Evolutionary conservation across 2,113 vertebrate species (phyloP).

Genomic region (Sigmodon hispidus): DNA sequence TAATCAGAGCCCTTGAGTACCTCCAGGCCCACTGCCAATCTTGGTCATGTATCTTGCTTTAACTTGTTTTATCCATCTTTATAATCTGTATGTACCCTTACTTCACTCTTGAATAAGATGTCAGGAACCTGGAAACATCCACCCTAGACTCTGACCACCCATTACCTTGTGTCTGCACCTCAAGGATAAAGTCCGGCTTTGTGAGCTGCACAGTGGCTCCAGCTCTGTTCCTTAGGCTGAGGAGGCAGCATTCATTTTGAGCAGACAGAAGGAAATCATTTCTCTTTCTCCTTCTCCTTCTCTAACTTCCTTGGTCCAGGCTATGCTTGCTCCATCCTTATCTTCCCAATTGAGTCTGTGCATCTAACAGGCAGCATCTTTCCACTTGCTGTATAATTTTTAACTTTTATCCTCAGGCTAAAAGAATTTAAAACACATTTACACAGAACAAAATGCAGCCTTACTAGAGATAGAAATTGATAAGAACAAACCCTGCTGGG

Average conservation of each 20-base stretch:
- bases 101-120: not conserved
- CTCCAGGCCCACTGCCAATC: not conserved
- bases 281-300: not conserved
- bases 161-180: not conserved
- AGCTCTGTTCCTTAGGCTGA: not conserved
- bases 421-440: slow-evolving; percentile 49
- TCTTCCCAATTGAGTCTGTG: not conserved
- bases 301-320: not conserved
- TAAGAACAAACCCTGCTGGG: slow-evolving; percentile 61
- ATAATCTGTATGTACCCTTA: not conserved
- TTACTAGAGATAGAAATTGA: slow-evolving; percentile 47
- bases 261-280: not conserved
- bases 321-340: not conserved
- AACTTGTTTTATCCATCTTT: not conserved
- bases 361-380: not conserved
- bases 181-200: not conserved
- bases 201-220: not conserved
- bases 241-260: not conserved
- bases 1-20: not conserved
- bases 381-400: slow-evolving; percentile 32
- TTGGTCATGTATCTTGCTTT: not conserved
- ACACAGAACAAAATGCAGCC: slow-evolving; percentile 37
- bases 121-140: not conserved
- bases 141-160: too few species aligned
- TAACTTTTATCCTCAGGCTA: slow-evolving; percentile 43